Evolutionary conservation across 1,140 invertebrate genomes (phyloP).

Genomic region (Ceratitis capitata): DNA sequence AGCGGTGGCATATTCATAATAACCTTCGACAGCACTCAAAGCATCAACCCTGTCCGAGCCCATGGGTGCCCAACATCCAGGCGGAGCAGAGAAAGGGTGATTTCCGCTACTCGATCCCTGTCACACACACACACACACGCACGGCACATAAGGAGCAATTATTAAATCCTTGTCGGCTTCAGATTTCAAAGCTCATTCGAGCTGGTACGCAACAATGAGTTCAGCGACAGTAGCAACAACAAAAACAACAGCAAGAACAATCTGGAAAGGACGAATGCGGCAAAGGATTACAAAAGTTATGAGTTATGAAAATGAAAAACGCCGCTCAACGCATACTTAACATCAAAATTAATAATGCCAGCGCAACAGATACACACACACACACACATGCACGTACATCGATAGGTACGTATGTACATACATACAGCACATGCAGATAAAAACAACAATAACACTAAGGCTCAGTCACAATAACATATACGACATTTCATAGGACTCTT

Average conservation of each 20-base stretch:
- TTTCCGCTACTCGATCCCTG: conserved; percentile 14
- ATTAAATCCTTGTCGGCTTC: conserved; percentile 22
- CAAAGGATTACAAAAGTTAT: conserved; percentile 33
- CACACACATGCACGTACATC: too few species aligned
- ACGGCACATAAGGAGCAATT: neutral
- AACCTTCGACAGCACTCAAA: neutral
- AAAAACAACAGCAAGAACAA: neutral
- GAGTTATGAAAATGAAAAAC: conserved; percentile 37
- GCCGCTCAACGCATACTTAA: conserved; percentile 38
- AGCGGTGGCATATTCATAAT: neutral
- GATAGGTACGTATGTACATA: too few species aligned
- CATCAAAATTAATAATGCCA: conserved; percentile 38
- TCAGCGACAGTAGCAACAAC: neutral
- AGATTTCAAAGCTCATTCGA: conserved; percentile 26
- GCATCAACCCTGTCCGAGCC: neutral
- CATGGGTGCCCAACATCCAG: neutral
- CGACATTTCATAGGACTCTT: neutral
- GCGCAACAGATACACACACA: conserved; percentile 19
- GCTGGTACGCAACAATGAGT: conserved; percentile 5
- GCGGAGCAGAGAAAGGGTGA: conserved; percentile 24
- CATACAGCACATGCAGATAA: too few species aligned
- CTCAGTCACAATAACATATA: neutral
- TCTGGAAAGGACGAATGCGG: neutral
- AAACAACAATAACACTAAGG: neutral
- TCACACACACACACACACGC: conserved; percentile 29